These are phyloP conservation scores for Cephus cinctus DNA, from an alignment of 1,140 invertebrate species.

Conservation along the genomic window DNA sequence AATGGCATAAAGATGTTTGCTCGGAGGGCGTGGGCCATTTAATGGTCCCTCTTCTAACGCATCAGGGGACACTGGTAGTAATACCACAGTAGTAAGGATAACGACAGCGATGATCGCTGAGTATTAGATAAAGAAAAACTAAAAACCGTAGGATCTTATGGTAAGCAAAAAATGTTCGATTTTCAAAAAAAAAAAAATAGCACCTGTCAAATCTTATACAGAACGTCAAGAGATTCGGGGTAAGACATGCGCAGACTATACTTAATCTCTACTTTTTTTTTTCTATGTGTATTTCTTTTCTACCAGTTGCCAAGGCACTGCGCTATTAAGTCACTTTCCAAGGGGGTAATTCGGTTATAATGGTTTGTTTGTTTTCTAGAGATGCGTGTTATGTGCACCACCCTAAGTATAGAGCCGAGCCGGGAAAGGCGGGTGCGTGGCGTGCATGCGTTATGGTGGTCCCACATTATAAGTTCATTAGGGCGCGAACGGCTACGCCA, in stretches of 20 bases:
- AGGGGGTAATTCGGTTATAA: slow-evolving; percentile 9
- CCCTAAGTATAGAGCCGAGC: neutral
- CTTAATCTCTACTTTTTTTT: neutral
- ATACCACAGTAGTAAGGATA: no score
- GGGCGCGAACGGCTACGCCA: neutral
- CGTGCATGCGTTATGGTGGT: neutral
- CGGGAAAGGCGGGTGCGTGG: neutral
- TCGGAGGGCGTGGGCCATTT: no score
- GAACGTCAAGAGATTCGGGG: no score
- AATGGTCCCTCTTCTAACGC: no score
- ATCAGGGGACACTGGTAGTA: no score
- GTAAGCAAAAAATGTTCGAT: no score
- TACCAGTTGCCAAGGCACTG: neutral
- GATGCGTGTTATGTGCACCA: neutral
- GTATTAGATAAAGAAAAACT: no score
- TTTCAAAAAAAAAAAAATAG: no score
- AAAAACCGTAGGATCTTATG: no score
- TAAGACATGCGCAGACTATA: no score
- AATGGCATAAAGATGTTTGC: neutral
- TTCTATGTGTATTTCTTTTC: neutral
- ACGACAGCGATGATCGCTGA: no score
- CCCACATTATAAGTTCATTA: slow-evolving; percentile 1
- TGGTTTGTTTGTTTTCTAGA: slow-evolving; percentile 10
- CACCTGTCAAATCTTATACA: no score
- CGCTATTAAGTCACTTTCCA: slow-evolving; percentile 1